A percentile compares a stretch with the other conserved stretches of the same genome.
Conservation (phyloP, 2,113 vertebrate genomes). For the Sander vitreus region DNA sequence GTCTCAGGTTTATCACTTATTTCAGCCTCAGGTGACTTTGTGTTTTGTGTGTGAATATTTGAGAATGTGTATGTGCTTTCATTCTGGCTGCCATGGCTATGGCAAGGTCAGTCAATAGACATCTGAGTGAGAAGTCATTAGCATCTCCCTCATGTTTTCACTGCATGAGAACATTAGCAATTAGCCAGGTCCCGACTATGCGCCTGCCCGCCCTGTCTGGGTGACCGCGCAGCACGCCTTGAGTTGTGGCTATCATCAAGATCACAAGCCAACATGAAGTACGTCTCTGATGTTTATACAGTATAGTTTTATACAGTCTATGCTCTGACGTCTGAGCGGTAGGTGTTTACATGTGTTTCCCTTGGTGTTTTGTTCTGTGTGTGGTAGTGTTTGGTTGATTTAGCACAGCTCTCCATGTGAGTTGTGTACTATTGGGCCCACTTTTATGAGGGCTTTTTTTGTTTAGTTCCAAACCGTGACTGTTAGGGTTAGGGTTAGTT, state of each 20-base stretch:
- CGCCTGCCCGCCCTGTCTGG: conserved; percentile 27
- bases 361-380: conserved; percentile 31
- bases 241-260: conserved; percentile 34
- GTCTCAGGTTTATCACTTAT: conserved; percentile 46
- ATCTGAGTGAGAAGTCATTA: conserved; percentile 70
- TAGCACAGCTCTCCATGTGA: conserved; percentile 35
- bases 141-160: conserved; percentile 70
- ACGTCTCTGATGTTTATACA: conserved; percentile 42
- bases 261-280: conserved; percentile 44
- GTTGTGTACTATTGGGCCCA: conserved; percentile 19
- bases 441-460: conserved; percentile 13
- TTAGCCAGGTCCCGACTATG: conserved; percentile 58
- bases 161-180: conserved; percentile 75
- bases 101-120: conserved; percentile 59
- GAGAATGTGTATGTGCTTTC: conserved; percentile 3
- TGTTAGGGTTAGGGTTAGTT: conserved; percentile 36
- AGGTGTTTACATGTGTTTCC: conserved; percentile 39
- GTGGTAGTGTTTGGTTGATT: conserved; percentile 44
- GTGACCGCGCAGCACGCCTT: conserved; percentile 50
- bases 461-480: conserved; percentile 37
- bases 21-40: conserved; percentile 62
- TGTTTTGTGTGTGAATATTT: conserved; percentile 17
- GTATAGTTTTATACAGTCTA: too few relatives aligned
- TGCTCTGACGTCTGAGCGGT: conserved; percentile 23
- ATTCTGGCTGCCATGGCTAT: conserved; percentile 66